Evolutionary conservation across 92 coral and sea anemone species (phyloP).

Genomic region (Zoanthus sansibaricus): DNA sequence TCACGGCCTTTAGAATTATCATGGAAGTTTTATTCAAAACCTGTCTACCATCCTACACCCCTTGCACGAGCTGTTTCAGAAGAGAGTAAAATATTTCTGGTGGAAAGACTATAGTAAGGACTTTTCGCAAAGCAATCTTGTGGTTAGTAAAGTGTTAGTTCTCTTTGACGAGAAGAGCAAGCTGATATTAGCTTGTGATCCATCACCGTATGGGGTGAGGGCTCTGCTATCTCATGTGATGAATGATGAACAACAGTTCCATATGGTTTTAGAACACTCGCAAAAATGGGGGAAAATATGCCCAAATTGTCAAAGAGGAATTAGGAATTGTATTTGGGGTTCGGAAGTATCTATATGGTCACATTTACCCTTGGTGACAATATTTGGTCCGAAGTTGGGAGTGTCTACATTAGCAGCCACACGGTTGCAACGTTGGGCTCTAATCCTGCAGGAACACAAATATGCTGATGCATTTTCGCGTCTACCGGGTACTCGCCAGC

Average conservation of each 20-base stretch:
- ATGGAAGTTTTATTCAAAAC: conserved; percentile 54
- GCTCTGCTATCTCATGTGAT: conserved; percentile 59
- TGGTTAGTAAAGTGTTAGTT: conserved; percentile 44
- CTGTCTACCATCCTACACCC: conserved; percentile 56
- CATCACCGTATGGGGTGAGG: conserved; percentile 61
- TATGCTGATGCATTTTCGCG: no score
- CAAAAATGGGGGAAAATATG: conserved; percentile 53
- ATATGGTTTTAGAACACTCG: conserved; percentile 63
- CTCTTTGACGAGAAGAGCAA: conserved; percentile 56
- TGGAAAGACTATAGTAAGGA: no score
- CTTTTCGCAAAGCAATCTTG: conserved; percentile 48
- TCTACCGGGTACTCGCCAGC: no score
- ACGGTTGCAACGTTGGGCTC: no score
- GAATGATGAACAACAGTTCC: conserved; percentile 59
- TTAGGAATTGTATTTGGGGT: conserved; percentile 50
- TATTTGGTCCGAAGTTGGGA: no score
- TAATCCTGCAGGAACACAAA: no score
- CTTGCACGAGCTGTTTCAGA: conserved; percentile 49
- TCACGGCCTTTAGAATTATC: conserved; percentile 64
- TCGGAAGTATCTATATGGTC: conserved; percentile 60
- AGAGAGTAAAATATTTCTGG: conserved; percentile 50
- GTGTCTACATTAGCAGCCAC: no score
- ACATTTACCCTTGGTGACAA: no score
- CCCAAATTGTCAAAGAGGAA: conserved; percentile 67
- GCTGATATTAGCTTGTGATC: conserved; percentile 63